Percentiles rank a stretch among this genome's conserved stretches.
phyloP scores from a whole-genome alignment of 2,797 vertebrate genomes.

The Otus scops region DNA sequence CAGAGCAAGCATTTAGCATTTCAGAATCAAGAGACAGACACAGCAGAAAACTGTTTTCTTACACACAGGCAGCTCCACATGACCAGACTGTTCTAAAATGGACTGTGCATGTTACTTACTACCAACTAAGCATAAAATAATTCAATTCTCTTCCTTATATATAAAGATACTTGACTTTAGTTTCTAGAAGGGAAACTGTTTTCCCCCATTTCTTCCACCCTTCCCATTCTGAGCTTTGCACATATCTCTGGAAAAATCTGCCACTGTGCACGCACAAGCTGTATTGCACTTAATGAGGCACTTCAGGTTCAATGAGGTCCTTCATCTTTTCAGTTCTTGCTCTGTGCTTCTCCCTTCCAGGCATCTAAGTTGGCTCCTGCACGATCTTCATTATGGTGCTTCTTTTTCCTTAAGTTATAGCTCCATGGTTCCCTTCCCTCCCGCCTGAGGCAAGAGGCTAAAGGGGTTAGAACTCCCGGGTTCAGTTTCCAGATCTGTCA shows the following conservation, averaged over 20 bases:
- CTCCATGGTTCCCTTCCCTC: not conserved
- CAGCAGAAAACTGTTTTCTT: not conserved
- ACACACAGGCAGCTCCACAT: not conserved
- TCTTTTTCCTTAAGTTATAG: not conserved
- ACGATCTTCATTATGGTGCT: not conserved
- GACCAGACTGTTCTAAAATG: not conserved
- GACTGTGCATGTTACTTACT: not conserved
- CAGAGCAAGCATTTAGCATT: not conserved
- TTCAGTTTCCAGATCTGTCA: not conserved
- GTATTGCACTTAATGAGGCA: not conserved
- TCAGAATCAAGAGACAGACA: not conserved
- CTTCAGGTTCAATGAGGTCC: not conserved
- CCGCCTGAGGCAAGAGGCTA: not conserved
- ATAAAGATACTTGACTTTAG: not conserved
- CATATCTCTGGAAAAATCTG: not conserved
- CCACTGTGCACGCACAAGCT: not conserved
- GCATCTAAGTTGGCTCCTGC: not conserved
- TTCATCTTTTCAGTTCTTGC: conserved; percentile 3
- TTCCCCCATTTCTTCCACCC: not conserved
- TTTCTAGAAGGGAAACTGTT: not conserved
- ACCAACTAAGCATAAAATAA: not conserved
- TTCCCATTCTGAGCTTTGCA: not conserved
- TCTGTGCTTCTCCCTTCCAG: not conserved
- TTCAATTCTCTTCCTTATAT: not conserved
- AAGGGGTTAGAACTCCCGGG: not conserved